Evolutionary conservation across 2,113 vertebrate genomes (phyloP), one percentile per base, ranked within the genome.

Genomic region (Crypturellus undulatus): DNA sequence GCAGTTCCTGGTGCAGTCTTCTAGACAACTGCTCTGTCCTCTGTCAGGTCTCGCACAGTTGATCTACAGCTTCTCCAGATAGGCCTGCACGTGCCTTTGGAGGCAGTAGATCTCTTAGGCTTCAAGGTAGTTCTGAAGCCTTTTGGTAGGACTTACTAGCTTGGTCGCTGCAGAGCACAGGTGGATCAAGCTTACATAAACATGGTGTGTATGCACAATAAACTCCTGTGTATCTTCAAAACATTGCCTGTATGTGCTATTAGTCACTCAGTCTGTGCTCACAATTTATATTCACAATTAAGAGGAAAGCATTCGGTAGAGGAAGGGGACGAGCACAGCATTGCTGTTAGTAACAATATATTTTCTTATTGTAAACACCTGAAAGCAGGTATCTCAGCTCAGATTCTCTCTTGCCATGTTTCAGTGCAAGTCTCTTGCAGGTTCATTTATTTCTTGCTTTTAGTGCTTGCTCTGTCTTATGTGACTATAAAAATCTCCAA

Each of bases 241-340:
- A 4, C 15, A 2, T 4, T 5, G 14, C 30, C 43, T 42, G 32
- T 11, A 1, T 0, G 0, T 58, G 30, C 63, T 10, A 32, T 10
- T 1, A 0, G 26, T 92, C 59, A 64, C 47, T 90, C 12, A 26
- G 47, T 26, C 45, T 52, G 21, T 52, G 45, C 12, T 72, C 1
- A 0, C 32, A 30, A 5, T 45, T 91, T 60, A 42, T 34, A 34
- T 8, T 8, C 16, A 34, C 16, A 36, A n/a, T 36, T 20, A 49
- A 69, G 58, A 59, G 34, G 38, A 89, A 32, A n/a, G 58, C 8
- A 8, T 67, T 22, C 62, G 15, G 17, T 24, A 58, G 20, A 60
- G 42, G 24, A n/a, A 20, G 24, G 38, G 45, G 52, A 47, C 5
- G 17, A 64, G 26, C 13, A 30, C 45, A 47, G 40, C 0, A 1